Base-by-base conservation (phyloP, 2,888 invertebrate species). In the Tortrix viridana region DNA sequence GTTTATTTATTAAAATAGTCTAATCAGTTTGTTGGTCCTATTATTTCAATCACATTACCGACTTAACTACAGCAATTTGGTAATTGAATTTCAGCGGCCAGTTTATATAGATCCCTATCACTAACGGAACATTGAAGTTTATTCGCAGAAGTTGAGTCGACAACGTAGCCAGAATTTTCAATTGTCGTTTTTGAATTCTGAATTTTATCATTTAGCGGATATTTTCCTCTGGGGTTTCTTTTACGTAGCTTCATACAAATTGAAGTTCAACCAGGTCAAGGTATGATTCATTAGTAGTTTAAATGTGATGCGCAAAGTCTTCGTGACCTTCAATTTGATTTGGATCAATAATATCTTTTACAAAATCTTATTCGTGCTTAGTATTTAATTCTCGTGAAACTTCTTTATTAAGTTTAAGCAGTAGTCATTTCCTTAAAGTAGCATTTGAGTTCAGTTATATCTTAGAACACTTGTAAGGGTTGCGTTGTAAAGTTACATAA, bases 81-180 rank as follows among this genome's bases (percentile, higher is more conserved):
- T 57, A 52, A 62, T 62, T 57, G 50, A 44, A 57, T 62, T 62
- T 52, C n/a, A 32, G n/a, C 26, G 62, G 38, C 62, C 62, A 62
- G 50, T 62, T 38, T 62, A 56, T 41, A 46, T 46, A 46, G 50
- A 62, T 56, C 56, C 56, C 46, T 62, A 57, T 62, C 56, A 38
- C 26, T 57, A 56, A 47, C 55, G 55, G 55, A 20, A 38, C 49
- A 61, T 62, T 38, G 16, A 52, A 55, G 54, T 60, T 49, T 19
- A 56, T 32, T 3, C 43, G 61, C 43, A 22, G 44, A 62, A 61
- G 55, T 61, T 61, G 14, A 44, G 44, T 61, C 23, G 37, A 32
- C 22, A 49, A 56, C 50, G 56, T 56, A 19, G 50, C 23, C 50
- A 56, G 62, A 56, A 62, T 62, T 56, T 46, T 16, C 50, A 62